These are phyloP conservation scores for Xestobium rufovillosum DNA, from an alignment of 2,888 invertebrate species.

Conservation along the genomic window DNA sequence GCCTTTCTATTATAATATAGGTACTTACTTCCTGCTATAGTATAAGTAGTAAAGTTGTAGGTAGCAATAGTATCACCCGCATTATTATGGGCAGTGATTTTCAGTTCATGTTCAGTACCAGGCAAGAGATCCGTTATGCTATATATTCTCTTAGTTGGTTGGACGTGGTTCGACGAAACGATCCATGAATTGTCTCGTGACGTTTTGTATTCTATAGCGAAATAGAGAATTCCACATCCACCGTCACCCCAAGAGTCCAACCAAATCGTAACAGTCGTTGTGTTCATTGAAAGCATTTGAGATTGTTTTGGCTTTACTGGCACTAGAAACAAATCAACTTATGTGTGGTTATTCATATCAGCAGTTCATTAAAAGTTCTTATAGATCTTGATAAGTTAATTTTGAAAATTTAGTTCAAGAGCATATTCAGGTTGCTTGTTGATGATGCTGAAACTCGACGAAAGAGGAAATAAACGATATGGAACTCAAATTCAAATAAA, in stretches of 20 bases:
- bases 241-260: conserved; percentile 84
- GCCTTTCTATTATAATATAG: no score
- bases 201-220: conserved; percentile 71
- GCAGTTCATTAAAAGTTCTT: no score
- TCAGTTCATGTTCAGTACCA: conserved; percentile 65
- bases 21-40: conserved; percentile 64
- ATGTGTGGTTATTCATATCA: background rate
- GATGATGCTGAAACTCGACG: no score
- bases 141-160: conserved; percentile 72
- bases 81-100: conserved; percentile 77
- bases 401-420: no score
- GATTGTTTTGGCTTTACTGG: conserved; percentile 73
- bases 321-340: conserved; percentile 44
- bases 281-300: conserved; percentile 75
- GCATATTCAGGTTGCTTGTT: no score
- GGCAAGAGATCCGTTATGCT: conserved; percentile 71
- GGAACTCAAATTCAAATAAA: no score
- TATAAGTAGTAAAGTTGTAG: conserved; percentile 79
- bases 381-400: no score
- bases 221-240: conserved; percentile 80
- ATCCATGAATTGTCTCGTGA: conserved; percentile 65
- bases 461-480: no score
- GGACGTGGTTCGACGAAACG: conserved; percentile 72
- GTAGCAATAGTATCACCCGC: conserved; percentile 76
- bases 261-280: conserved; percentile 80